Base-by-base conservation (phyloP, 2,888 invertebrate species). In the Spisula subtruncata region DNA sequence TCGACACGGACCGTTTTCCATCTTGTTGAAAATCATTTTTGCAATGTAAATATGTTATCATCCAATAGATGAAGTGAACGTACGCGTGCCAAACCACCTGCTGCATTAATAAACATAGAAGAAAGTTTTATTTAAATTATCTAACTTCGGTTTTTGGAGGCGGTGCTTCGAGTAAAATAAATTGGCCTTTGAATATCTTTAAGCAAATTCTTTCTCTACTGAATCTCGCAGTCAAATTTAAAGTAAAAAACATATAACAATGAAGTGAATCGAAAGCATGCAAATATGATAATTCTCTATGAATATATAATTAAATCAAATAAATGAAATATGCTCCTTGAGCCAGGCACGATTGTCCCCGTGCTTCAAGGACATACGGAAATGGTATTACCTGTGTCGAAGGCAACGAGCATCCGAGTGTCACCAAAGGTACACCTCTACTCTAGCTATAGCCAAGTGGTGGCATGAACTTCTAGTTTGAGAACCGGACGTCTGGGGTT, bases 1-100 rank as follows among this genome's bases (percentile, higher is more conserved):
- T 75, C 35, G 35, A 75, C 75, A 75, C 75, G 75, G 75, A 16
- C 75, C 18, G 35, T 75, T 75, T 75, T 75, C 32, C 60, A 20
- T 66, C 66, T 66, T 46, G 66, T 83, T 60, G 83, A n/a, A 75
- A 71, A 71, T 75, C 18, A 16, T 60, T 60, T 83, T 60, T 60
- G 51, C 75, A 75, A 75, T 75, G 75, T 75, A 75, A 75, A 75
- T 75, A 83, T 32, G 82, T 35, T 60, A 83, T 41, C 35, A 56
- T 56, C 82, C 82, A 83, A 35, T 83, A 6, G 60, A 54, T 41
- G n/a, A 48, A 25, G 32, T 46, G 81, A 20, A 25, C 32, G 75
- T 16, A 35, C 75, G 75, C 75, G 35, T 75, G 75, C 75, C 75
- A 8, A 35, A 75, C 32, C 75, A 75, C 75, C 75, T 75, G 75